These are phyloP conservation scores for Tachuris rubrigastra DNA, from an alignment of 2,113 vertebrate species.

Conservation along the genomic window DNA sequence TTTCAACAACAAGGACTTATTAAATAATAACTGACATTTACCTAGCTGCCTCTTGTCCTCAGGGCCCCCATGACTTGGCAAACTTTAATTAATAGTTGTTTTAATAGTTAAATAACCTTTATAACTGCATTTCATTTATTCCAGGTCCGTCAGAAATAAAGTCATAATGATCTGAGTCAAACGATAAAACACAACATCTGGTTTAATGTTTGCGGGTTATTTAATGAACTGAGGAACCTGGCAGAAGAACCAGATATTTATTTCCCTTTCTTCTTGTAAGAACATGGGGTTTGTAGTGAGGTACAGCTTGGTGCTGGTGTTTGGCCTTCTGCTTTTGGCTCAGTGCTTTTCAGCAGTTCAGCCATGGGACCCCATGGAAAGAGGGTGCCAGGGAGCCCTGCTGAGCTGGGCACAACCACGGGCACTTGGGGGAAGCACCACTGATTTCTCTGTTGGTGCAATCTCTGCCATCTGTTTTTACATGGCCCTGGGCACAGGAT, in stretches of 20 bases:
- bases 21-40: slow-evolving; percentile 73
- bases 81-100: slow-evolving; percentile 74
- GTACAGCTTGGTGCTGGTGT: accelerated
- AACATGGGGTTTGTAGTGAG: not conserved
- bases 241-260: not conserved
- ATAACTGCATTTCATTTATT: slow-evolving; percentile 60
- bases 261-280: not conserved
- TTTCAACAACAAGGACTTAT: slow-evolving; percentile 58
- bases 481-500: slow-evolving; percentile 63
- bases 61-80: slow-evolving; percentile 57
- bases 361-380: accelerated
- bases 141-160: slow-evolving; percentile 53
- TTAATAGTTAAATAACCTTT: slow-evolving; percentile 77
- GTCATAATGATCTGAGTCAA: slow-evolving; percentile 64
- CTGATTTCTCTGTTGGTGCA: slow-evolving; percentile 52
- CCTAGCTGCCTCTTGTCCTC: slow-evolving; percentile 60
- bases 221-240: slow-evolving; percentile 56
- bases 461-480: slow-evolving; percentile 72
- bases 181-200: slow-evolving; percentile 70
- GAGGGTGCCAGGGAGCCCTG: not conserved
- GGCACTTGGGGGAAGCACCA: not conserved
- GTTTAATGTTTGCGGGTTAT: slow-evolving; percentile 51
- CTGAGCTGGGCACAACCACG: not conserved
- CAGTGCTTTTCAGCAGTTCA: not conserved
- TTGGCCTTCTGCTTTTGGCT: not conserved